A percentile compares a stretch with the other conserved stretches of the same genome.
phyloP scores from a whole-genome alignment of 2,797 vertebrate species.

The Cygnus olor region DNA sequence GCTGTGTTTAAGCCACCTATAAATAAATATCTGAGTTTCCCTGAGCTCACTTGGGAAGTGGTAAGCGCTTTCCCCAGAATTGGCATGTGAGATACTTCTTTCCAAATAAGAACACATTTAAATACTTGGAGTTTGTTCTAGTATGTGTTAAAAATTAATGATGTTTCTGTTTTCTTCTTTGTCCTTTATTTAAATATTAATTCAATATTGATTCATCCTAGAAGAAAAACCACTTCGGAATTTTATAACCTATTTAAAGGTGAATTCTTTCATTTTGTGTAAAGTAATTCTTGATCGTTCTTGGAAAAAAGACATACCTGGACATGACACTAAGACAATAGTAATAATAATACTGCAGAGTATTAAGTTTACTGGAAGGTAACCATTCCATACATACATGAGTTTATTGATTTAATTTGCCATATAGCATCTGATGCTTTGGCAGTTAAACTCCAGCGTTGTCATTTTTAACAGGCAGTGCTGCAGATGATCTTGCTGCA shows the following conservation, averaged over 20 bases:
- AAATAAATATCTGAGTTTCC: neutral
- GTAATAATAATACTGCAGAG: neutral
- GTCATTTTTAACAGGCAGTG: neutral
- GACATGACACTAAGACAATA: neutral
- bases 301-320: neutral
- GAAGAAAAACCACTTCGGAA: neutral
- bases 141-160: neutral
- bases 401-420: neutral
- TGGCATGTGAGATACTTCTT: neutral
- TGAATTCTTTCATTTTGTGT: neutral
- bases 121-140: neutral
- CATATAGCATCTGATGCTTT: neutral
- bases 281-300: neutral
- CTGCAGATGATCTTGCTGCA: neutral
- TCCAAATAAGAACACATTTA: neutral
- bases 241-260: neutral
- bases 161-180: neutral
- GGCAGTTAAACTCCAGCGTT: neutral
- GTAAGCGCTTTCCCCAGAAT: neutral
- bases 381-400: neutral
- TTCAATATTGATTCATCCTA: neutral
- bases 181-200: neutral
- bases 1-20: fast-evolving
- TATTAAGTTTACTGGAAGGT: neutral
- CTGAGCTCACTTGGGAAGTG: neutral